These are phyloP conservation scores for Drosophila anomalata DNA, from an alignment of 2,888 invertebrate genomes.

Conservation along the genomic window DNA sequence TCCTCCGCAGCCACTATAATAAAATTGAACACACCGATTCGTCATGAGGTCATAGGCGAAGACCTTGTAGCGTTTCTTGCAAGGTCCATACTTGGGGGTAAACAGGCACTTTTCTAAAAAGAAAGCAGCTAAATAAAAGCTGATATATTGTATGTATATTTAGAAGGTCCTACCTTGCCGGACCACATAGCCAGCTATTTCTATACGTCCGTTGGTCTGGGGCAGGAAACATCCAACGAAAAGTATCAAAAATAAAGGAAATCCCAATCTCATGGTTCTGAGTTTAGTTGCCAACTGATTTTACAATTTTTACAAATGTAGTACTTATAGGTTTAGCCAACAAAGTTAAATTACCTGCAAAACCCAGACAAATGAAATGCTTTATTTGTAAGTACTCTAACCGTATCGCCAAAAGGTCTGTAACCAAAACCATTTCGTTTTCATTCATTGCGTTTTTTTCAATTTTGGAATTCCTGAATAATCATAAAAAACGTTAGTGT, in stretches of 20 bases:
- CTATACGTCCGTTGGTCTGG: neutral
- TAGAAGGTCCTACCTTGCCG: neutral
- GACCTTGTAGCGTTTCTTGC: neutral
- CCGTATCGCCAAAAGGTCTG: neutral
- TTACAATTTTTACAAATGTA: neutral
- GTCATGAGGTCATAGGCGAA: slow-evolving; percentile 41
- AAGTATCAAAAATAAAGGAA: neutral
- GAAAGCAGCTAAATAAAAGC: neutral
- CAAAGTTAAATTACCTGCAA: no score
- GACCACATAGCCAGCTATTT: neutral
- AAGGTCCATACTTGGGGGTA: slow-evolving; percentile 36
- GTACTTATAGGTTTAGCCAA: neutral
- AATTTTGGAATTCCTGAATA: neutral
- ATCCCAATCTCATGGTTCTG: neutral
- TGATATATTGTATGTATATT: neutral
- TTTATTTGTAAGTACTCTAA: neutral
- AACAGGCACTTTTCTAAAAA: slow-evolving; percentile 37
- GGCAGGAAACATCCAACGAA: neutral
- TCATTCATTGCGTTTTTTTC: neutral
- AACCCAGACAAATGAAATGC: slow-evolving; percentile 1
- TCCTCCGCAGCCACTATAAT: slow-evolving; percentile 57
- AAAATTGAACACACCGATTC: slow-evolving; percentile 30
- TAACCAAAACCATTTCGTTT: neutral
- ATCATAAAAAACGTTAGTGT: neutral
- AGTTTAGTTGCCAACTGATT: neutral